Percentiles rank a stretch among this genome's conserved stretches.
Conservation (phyloP, 2,888 invertebrate genomes). For the Catocala sponsa region DNA sequence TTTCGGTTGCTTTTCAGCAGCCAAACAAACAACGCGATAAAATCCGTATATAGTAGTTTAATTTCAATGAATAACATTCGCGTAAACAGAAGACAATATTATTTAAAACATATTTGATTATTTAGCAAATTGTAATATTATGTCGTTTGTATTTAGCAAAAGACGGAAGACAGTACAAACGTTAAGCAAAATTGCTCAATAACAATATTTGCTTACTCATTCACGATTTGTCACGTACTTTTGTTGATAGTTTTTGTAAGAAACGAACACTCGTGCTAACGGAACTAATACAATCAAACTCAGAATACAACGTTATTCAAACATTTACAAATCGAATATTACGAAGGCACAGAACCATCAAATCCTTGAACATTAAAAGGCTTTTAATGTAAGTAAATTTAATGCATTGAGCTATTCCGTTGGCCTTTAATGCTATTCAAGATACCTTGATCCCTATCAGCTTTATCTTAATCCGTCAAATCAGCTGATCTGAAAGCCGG, state of each 20-base stretch:
- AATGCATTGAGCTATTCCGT: conserved; percentile 22
- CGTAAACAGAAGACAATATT: too few relatives aligned
- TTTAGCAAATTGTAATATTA: too few relatives aligned
- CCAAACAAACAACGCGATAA: too few relatives aligned
- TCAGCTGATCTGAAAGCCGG: conserved; percentile 62
- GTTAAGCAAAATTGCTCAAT: conserved; percentile 35
- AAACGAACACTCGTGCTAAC: neutral
- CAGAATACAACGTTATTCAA: too few relatives aligned
- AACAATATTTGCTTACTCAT: conserved; percentile 31
- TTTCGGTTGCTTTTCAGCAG: too few relatives aligned
- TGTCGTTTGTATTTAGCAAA: too few relatives aligned
- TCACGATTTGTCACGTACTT: conserved; percentile 45
- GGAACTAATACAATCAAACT: too few relatives aligned
- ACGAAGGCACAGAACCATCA: neutral
- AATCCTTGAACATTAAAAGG: conserved; percentile 33
- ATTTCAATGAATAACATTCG: too few relatives aligned
- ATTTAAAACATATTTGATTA: too few relatives aligned
- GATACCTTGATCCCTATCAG: conserved; percentile 28
- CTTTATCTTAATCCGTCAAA: conserved; percentile 37
- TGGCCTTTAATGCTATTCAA: conserved; percentile 29
- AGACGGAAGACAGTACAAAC: conserved; percentile 4
- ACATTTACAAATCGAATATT: neutral
- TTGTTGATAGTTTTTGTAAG: conserved; percentile 25
- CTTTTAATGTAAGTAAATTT: conserved; percentile 16
- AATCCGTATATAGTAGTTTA: too few relatives aligned